Base-by-base conservation (phyloP, 2,113 vertebrate genomes). In the Ursus arctos region DNA sequence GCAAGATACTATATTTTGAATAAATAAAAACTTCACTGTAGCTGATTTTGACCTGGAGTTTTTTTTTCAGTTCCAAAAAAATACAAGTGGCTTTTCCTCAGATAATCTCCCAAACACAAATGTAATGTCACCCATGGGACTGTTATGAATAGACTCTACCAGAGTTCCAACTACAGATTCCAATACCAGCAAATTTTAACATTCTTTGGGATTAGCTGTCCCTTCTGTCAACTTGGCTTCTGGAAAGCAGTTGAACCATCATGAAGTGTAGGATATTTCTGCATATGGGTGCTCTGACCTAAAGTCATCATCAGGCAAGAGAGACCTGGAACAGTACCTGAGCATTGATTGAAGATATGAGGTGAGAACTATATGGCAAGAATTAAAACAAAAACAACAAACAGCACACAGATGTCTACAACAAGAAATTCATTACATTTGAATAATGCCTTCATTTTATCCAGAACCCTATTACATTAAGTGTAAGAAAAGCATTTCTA, bases 151-250 rank as follows among this genome's bases (percentile, higher is more conserved):
- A 97, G 77, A 97, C 91, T 0, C 88, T 67, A 76, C 81, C 72
- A 95, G 92, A 57, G 69, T 95, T 97, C 77, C 82, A 74, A 19
- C 47, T n/a, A 4, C 79, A 53, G n/a, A 95, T 93, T 96, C 71
- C 76, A 81, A 85, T 92, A 97, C 95, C 92, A 98, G 97, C 96
- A 94, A 95, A 51, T 47, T 67, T 51, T 87, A 98, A 96, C 86
- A 55, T 80, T 97, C 72, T 96, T 98, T 96, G 94, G 96, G 97
- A 98, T 98, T 98, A 98, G 97, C 97, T 97, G 97, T 98, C 88
- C 97, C 92, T 98, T 98, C 92, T 95, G 97, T 97, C 77, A 95
- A 1, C 1, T 61, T 98, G 90, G 86, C 98, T 92, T 94, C 77
- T 85, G 77, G 77, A 92, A 91, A 92, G 28, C 81, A 59, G 67